Evolutionary conservation across 2,888 invertebrate species (phyloP).

Genomic region (Drepanosiphum platanoidis): DNA sequence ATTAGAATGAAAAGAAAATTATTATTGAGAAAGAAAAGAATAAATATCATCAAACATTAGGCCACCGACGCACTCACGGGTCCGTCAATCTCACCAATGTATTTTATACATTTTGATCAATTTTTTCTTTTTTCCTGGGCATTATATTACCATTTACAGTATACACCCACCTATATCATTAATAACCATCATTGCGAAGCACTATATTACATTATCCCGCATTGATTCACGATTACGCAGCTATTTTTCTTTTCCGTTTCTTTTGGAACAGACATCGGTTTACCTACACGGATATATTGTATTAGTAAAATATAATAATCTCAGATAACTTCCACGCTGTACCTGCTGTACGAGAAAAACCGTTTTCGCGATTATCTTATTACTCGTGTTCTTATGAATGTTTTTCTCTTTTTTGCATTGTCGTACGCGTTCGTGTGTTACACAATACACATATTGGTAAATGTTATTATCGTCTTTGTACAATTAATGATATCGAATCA

Average conservation of each 20-base stretch:
- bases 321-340: no score
- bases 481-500: no score
- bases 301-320: no score
- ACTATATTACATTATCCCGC: conserved; percentile 1
- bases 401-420: no score
- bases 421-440: no score
- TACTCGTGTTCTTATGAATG: no score
- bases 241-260: conserved; percentile 15
- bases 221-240: conserved; percentile 35
- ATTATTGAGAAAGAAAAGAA: neutral
- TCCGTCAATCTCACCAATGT: neutral
- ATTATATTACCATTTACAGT: neutral
- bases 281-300: no score
- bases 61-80: neutral
- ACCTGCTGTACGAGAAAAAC: no score
- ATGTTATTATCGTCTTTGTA: no score
- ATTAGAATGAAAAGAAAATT: neutral
- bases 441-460: no score
- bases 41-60: neutral
- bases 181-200: conserved; percentile 4
- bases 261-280: neutral
- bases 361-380: no score
- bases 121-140: neutral
- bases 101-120: no score
- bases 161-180: neutral